A percentile compares a stretch with the other conserved stretches of the same genome.
These are phyloP conservation scores for Orussus abietinus DNA, from an alignment of 1,140 invertebrate genomes.

Conservation along the genomic window DNA sequence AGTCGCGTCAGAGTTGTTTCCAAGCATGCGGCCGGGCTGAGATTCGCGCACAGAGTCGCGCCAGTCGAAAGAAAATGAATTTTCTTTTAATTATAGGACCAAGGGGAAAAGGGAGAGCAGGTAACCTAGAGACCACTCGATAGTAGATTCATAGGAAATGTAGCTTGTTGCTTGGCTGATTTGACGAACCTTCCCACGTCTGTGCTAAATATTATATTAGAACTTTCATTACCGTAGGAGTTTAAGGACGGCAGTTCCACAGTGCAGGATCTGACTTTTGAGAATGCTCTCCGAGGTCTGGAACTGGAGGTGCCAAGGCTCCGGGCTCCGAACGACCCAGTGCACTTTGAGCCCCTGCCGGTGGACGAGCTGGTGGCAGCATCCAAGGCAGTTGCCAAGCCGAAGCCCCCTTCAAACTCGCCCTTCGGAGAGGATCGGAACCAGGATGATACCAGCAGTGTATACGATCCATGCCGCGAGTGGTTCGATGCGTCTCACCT, in stretches of 20 bases:
- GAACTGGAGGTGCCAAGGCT: slow-evolving; percentile 42
- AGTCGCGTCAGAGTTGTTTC: too few relatives aligned
- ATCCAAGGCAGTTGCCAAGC: slow-evolving; percentile 21
- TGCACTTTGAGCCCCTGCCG: slow-evolving; percentile 44
- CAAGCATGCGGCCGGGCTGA: too few relatives aligned
- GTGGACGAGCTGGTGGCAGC: slow-evolving; percentile 40
- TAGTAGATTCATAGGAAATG: background rate
- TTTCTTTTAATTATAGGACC: slow-evolving; percentile 33
- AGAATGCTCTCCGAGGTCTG: slow-evolving; percentile 33
- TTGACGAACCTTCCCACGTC: too few relatives aligned
- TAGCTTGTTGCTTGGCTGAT: background rate
- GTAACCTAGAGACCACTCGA: slow-evolving; percentile 19
- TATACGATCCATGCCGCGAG: slow-evolving; percentile 32
- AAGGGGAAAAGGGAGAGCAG: slow-evolving; percentile 35
- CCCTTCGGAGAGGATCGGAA: slow-evolving; percentile 25
- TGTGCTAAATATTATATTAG: too few relatives aligned
- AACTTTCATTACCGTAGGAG: slow-evolving; percentile 30
- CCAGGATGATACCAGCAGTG: slow-evolving; percentile 21
- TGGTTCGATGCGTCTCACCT: slow-evolving; percentile 56
- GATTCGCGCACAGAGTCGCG: background rate
- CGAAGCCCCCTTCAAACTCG: slow-evolving; percentile 38
- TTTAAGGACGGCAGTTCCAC: slow-evolving; percentile 44
- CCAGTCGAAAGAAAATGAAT: slow-evolving; percentile 1
- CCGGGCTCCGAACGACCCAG: slow-evolving; percentile 26
- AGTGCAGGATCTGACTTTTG: slow-evolving; percentile 31